A percentile compares a stretch with the other conserved stretches of the same genome.
Conservation (phyloP, 2,888 invertebrate genomes). For the Lasioglossum figueresi region DNA sequence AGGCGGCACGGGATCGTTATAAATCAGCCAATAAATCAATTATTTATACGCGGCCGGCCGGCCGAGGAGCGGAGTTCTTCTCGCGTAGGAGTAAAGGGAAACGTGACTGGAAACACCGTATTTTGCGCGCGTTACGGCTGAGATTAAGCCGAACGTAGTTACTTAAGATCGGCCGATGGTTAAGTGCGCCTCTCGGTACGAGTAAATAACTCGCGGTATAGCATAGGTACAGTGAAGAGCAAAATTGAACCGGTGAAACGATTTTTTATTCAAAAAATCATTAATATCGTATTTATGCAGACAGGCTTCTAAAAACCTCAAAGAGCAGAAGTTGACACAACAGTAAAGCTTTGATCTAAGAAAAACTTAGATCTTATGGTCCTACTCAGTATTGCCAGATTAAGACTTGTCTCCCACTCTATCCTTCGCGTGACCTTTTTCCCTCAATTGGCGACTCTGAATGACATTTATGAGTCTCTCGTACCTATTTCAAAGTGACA, state of each 20-base stretch:
- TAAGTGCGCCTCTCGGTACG: background rate
- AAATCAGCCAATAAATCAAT: constrained; percentile 68
- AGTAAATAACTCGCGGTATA: constrained; percentile 27
- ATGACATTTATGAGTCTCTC: no score
- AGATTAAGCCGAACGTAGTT: constrained; percentile 37
- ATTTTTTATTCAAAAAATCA: background rate
- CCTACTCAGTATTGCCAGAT: no score
- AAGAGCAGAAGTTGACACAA: no score
- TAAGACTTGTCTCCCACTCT: no score
- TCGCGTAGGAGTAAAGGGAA: constrained; percentile 41
- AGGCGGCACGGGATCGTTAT: constrained; percentile 39
- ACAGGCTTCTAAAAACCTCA: no score
- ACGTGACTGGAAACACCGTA: constrained; percentile 41
- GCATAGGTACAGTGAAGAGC: background rate
- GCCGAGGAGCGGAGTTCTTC: constrained; percentile 5
- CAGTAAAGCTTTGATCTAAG: no score
- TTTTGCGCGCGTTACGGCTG: constrained; percentile 30
- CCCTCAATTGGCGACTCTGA: no score
- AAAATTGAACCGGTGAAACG: background rate
- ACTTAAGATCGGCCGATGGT: constrained; percentile 23
- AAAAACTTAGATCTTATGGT: no score
- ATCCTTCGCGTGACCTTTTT: no score
- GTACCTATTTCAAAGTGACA: no score
- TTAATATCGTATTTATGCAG: no score
- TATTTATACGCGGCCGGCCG: constrained; percentile 54